phyloP scores from a whole-genome alignment of 2,797 vertebrate genomes.

The Danio tinwini region DNA sequence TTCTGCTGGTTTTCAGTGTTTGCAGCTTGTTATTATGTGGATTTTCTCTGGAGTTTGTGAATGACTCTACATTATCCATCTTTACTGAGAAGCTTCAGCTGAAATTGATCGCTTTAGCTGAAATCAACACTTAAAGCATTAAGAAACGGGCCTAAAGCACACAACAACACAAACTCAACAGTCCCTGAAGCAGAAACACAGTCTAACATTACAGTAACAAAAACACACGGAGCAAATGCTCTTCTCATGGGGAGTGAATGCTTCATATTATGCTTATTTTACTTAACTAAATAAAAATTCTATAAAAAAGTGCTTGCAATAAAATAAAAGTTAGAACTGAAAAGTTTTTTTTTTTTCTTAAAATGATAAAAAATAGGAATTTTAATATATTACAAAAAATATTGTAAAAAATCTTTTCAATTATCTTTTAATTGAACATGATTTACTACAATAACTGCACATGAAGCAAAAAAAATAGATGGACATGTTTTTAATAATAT shows the following conservation, averaged over 20 bases:
- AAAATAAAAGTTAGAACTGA: too few species aligned
- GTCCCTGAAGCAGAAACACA: not conserved
- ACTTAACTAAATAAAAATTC: too few species aligned
- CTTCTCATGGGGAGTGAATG: not conserved
- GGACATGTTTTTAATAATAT: too few species aligned
- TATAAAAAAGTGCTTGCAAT: too few species aligned
- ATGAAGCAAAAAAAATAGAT: too few species aligned
- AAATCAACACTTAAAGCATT: not conserved
- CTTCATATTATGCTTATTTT: too few species aligned
- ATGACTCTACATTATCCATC: not conserved
- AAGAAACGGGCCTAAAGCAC: not conserved
- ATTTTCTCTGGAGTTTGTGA: not conserved
- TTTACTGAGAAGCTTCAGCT: conserved; percentile 13
- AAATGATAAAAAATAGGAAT: too few species aligned
- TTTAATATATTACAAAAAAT: too few species aligned
- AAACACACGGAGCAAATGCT: not conserved
- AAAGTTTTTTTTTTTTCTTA: too few species aligned
- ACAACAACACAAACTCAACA: not conserved
- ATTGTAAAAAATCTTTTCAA: too few species aligned
- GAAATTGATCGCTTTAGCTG: not conserved
- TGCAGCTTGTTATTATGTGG: not conserved
- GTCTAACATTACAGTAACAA: not conserved
- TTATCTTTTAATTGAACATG: too few species aligned
- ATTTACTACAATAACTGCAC: too few species aligned
- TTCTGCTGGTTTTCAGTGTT: not conserved